These are phyloP conservation scores for Melierax canorus DNA, from an alignment of 2,113 vertebrate genomes.

Conservation along the genomic window DNA sequence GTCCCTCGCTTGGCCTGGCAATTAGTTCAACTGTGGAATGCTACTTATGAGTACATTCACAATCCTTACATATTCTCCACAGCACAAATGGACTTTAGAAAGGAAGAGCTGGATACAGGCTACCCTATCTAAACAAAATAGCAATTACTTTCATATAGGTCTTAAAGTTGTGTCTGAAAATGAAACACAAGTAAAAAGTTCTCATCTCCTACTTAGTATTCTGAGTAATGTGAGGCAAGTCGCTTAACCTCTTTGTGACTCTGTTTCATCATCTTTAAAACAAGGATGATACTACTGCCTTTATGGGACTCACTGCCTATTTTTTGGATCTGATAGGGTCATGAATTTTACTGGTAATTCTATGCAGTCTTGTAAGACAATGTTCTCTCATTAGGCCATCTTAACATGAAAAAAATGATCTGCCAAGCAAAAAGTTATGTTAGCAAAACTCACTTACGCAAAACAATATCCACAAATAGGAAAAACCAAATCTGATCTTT, in stretches of 20 bases:
- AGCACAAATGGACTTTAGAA: background rate
- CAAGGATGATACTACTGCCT: background rate
- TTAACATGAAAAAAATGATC: background rate
- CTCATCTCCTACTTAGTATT: background rate
- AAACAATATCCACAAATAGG: background rate
- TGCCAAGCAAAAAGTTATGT: background rate
- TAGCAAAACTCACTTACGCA: background rate
- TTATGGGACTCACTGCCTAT: background rate
- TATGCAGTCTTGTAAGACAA: background rate
- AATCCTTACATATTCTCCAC: background rate
- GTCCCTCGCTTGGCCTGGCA: slow-evolving; percentile 8
- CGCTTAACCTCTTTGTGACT: background rate
- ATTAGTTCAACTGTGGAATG: slow-evolving; percentile 55
- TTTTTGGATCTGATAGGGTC: background rate
- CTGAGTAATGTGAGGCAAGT: background rate
- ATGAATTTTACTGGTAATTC: background rate
- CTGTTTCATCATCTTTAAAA: background rate
- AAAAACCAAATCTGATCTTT: background rate
- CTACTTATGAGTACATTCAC: background rate
- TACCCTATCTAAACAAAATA: background rate
- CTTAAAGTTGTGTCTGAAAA: background rate
- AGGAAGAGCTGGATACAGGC: background rate
- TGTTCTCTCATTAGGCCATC: background rate
- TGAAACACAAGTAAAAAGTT: background rate
- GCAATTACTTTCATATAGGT: background rate